phyloP scores from a whole-genome alignment of 2,888 invertebrate species.

The Dryocosmus kuriphilus region DNA sequence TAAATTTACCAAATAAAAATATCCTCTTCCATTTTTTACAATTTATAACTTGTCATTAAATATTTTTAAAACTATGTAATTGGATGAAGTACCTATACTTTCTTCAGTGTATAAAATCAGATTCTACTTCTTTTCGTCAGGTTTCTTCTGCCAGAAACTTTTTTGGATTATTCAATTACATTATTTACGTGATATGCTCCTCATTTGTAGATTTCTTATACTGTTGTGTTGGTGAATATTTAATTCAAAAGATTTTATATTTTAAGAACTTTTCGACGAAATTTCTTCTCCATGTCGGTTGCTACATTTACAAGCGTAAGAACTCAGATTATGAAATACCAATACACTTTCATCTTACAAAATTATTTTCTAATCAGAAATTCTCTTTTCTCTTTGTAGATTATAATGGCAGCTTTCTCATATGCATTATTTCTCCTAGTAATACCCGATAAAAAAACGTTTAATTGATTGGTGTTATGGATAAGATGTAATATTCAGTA shows the following conservation, averaged over 20 bases:
- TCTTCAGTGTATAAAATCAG: no score
- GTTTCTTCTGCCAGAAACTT: not conserved
- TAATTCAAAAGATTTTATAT: not conserved
- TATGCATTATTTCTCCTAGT: not conserved
- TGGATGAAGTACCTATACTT: no score
- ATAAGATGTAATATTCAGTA: no score
- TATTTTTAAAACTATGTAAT: no score
- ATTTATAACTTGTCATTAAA: no score
- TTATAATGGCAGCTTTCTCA: not conserved
- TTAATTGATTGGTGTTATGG: no score
- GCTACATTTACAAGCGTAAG: not conserved
- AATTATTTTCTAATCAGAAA: not conserved
- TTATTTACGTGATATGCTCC: not conserved
- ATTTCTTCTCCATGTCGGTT: not conserved
- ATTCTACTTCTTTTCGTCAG: no score
- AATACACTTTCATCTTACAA: not conserved
- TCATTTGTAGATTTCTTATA: not conserved
- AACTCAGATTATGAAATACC: not conserved
- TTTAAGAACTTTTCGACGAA: not conserved
- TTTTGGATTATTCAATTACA: slow-evolving; percentile 2
- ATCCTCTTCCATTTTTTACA: no score
- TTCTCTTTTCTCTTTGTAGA: not conserved
- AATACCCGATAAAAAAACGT: not conserved
- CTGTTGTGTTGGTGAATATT: not conserved
- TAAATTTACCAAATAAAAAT: no score